Conservation (phyloP, 2,113 vertebrate genomes). For the Pseudorectes ferrugineus region DNA sequence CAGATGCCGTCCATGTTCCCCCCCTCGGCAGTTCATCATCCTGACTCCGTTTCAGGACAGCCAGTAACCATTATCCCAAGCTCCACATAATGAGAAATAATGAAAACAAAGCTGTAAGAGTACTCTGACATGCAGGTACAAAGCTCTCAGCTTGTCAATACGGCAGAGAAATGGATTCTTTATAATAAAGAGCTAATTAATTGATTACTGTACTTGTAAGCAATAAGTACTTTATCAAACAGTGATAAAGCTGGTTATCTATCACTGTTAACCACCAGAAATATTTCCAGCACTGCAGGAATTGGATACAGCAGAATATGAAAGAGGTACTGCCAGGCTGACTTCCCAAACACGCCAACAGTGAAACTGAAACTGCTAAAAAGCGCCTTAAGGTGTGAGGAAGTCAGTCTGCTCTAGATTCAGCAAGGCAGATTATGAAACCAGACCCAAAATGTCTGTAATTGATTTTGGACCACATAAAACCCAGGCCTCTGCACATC, state of each 20-base stretch:
- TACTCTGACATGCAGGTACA: neutral
- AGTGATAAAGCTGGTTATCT: neutral
- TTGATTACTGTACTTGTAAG: neutral
- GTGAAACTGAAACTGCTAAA: neutral
- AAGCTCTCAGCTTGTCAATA: neutral
- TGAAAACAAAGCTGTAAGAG: conserved; percentile 13
- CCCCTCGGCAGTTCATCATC: neutral
- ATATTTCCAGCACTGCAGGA: neutral
- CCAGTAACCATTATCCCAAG: neutral
- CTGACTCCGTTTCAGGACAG: neutral
- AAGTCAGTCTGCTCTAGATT: neutral
- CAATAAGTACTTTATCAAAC: neutral
- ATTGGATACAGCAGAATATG: neutral
- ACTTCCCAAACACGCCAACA: neutral
- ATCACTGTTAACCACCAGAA: neutral
- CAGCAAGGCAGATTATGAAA: neutral
- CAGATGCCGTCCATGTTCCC: neutral
- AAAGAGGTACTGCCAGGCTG: neutral
- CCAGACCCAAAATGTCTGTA: neutral
- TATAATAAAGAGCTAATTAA: neutral
- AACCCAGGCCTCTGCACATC: neutral
- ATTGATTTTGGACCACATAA: neutral
- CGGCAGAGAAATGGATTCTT: neutral
- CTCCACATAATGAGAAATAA: neutral
- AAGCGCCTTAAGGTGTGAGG: neutral